Percentiles rank a stretch among this genome's conserved stretches.
These are phyloP conservation scores for Scartelaos histophorus DNA, from an alignment of 2,113 vertebrate species.

Conservation along the genomic window DNA sequence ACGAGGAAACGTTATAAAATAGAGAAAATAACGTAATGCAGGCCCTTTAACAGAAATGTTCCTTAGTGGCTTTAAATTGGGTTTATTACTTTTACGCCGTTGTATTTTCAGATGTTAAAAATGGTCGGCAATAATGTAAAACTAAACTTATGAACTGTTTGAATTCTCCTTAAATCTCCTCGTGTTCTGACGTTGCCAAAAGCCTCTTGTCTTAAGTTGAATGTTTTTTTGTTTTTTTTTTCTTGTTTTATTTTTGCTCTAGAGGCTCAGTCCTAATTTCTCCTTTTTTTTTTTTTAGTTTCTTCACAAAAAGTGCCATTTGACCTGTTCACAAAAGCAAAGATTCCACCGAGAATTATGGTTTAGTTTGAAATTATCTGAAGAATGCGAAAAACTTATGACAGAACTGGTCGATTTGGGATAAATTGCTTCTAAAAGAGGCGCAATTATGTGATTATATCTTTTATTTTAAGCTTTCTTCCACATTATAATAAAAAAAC, in stretches of 20 bases:
- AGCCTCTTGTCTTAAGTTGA: slow-evolving; percentile 49
- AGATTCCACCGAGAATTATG: background rate
- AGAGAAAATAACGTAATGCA: too few species aligned
- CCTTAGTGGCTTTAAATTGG: background rate
- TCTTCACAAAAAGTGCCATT: slow-evolving; percentile 41
- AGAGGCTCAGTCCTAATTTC: slow-evolving; percentile 6
- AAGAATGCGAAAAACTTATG: background rate
- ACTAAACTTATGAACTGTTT: background rate
- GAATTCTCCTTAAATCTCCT: background rate
- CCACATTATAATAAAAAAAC: too few species aligned
- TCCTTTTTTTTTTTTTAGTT: too few species aligned
- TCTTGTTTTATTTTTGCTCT: background rate
- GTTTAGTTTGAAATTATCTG: background rate
- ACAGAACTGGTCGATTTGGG: too few species aligned
- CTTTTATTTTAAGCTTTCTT: too few species aligned
- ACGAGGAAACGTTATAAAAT: too few species aligned
- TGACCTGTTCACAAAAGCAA: slow-evolving; percentile 1
- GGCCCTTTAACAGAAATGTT: background rate
- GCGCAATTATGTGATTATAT: too few species aligned
- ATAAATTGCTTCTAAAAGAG: too few species aligned
- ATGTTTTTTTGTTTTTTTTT: slow-evolving; percentile 11
- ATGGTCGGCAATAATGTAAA: background rate
- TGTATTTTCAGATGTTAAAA: background rate
- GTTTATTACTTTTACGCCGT: background rate
- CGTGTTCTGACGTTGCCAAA: slow-evolving; percentile 35